Base-by-base conservation (phyloP, 2,113 vertebrate species). In the Genyomyrus donnyi region DNA sequence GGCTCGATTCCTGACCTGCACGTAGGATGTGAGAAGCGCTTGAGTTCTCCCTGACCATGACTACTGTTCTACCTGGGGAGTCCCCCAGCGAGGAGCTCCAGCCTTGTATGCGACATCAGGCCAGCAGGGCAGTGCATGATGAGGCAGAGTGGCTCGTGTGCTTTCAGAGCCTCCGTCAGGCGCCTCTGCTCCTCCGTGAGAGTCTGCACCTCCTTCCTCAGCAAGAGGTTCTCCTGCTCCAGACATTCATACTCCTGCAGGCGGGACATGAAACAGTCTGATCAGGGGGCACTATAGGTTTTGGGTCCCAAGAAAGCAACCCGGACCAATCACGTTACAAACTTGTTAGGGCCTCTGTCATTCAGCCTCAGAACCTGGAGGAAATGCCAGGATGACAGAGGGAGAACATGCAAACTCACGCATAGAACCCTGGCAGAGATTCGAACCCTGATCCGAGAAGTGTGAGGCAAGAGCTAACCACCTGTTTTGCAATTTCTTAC, bases 121-220 rank as follows among this genome's bases (percentile, higher is more conserved):
- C 95, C 96, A 94, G 96, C 88, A 21, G 96, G 93, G 93, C 97
- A 96, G 90, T 97, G 97, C 91, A 98, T 92, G 89, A 97, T 93
- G 0, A 96, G 97, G 91, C 98, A 98, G 90, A 95, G 92, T 89
- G 97, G 96, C 92, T 98, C 98, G 0, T 99, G 98, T 89, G 96
- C 94, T 90, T 95, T 95, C 91, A 99, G 94, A 0, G 95, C 94
- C 90, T 98, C 96, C 0, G 93, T 96, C 92, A 99, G 95, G 46
- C 95, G 94, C 91, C 94, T 96, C 95, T 98, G 96, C 94, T 99
- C 97, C 92, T 98, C 97, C 0, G 95, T 96, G 90, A 99, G 95
- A 92, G 96, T 97, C 89, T 96, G 95, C 0, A 99, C 97, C 95
- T 99, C 98, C 92, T 95, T 96, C 93, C 95, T 97, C 92, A 99